Conservation (phyloP, 2,113 vertebrate species). For the Phoenicopterus ruber region DNA sequence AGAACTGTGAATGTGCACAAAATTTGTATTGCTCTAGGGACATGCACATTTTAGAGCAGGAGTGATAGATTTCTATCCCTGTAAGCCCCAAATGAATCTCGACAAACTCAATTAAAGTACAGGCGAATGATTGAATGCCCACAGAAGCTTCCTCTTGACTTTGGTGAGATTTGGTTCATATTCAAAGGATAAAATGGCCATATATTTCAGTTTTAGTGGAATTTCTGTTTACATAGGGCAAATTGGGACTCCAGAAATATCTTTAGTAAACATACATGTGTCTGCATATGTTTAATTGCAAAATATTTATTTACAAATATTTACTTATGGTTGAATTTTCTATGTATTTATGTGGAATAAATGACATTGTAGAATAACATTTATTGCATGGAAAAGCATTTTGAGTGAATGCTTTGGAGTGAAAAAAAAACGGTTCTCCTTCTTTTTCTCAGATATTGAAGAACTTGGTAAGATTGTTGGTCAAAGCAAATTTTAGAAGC, state of each 20-base stretch:
- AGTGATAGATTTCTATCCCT: not conserved
- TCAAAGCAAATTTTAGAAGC: not conserved
- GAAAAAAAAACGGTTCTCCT: not conserved
- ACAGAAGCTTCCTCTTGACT: not conserved
- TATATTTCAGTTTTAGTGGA: not conserved
- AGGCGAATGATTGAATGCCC: not conserved
- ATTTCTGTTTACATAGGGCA: not conserved
- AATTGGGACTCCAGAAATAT: not conserved
- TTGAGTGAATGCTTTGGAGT: not conserved
- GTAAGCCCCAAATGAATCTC: not conserved
- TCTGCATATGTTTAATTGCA: not conserved
- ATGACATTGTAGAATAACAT: not conserved
- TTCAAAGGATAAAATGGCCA: not conserved
- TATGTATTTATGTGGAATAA: not conserved
- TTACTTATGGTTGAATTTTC: not conserved
- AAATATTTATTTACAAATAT: not conserved
- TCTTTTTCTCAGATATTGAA: not conserved
- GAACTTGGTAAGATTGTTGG: not conserved
- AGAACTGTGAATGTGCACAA: not conserved
- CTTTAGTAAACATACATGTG: not conserved
- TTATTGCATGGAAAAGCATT: not conserved
- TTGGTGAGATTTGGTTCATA: not conserved
- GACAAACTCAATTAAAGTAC: not conserved
- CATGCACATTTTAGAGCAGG: not conserved
- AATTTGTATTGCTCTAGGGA: not conserved